A percentile compares a stretch with the other conserved stretches of the same genome.
phyloP scores from a whole-genome alignment of 1,140 invertebrate species.

The Eupeodes corollae region DNA sequence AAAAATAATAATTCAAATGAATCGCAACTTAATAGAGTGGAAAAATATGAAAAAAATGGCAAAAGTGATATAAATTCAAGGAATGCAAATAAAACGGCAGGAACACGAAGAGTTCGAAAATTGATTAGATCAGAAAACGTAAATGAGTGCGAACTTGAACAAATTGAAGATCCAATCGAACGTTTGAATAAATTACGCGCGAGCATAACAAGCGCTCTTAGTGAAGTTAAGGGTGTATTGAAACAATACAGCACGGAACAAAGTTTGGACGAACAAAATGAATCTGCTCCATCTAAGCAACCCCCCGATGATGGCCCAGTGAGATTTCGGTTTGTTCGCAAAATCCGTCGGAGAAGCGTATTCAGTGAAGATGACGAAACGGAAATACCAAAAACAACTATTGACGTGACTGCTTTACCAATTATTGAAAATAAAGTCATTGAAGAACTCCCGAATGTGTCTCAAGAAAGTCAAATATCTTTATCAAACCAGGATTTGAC shows the following conservation, averaged over 20 bases:
- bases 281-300: not conserved
- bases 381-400: not conserved
- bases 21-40: too few species aligned
- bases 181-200: slow-evolving; percentile 27
- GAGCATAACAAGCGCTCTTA: slow-evolving; percentile 26
- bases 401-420: too few species aligned
- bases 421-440: too few species aligned
- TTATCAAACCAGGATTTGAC: not conserved
- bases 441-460: too few species aligned
- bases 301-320: slow-evolving; percentile 10
- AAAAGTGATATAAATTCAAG: too few species aligned
- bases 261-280: not conserved
- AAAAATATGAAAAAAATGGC: too few species aligned
- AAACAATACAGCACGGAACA: slow-evolving; percentile 32
- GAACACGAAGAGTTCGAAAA: too few species aligned
- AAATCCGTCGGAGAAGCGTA: slow-evolving; percentile 23
- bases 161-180: slow-evolving; percentile 25
- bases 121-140: too few species aligned
- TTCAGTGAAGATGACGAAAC: slow-evolving; percentile 26
- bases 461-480: too few species aligned
- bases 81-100: too few species aligned
- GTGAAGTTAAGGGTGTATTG: slow-evolving; percentile 28
- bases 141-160: slow-evolving; percentile 16
- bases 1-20: too few species aligned
- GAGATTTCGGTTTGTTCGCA: slow-evolving; percentile 27